phyloP scores from a whole-genome alignment of 2,888 invertebrate species.

The Macrophya annulata region DNA sequence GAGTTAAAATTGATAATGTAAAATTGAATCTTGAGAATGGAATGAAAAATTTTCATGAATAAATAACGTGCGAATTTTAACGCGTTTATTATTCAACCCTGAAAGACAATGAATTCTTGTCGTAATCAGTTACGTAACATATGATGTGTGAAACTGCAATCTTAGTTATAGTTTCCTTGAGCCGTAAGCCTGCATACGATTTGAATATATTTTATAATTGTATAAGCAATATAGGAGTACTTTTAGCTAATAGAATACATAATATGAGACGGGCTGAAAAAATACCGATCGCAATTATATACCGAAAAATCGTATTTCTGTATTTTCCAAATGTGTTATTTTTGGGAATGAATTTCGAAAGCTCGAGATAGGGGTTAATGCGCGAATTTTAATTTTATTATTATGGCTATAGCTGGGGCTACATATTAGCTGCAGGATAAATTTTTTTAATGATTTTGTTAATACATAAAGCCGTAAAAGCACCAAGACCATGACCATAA shows the following conservation, averaged over 20 bases:
- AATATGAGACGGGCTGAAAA: not conserved
- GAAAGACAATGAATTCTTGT: slow-evolving; percentile 23
- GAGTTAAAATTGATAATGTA: not conserved
- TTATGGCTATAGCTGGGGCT: not conserved
- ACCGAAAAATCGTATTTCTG: too few species aligned
- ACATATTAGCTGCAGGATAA: not conserved
- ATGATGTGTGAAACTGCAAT: slow-evolving; percentile 14
- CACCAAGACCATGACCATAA: slow-evolving; percentile 2
- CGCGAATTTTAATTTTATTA: not conserved
- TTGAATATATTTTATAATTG: not conserved
- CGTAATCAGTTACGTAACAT: slow-evolving; percentile 7
- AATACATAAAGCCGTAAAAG: slow-evolving; percentile 27
- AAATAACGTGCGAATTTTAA: not conserved
- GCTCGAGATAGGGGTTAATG: not conserved
- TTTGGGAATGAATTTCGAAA: too few species aligned
- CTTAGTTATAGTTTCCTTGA: slow-evolving; percentile 13
- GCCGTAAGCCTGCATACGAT: not conserved
- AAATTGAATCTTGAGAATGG: not conserved
- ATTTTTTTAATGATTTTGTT: not conserved
- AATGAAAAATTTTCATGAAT: not conserved
- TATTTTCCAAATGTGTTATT: too few species aligned
- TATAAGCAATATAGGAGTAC: not conserved
- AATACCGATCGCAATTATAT: too few species aligned
- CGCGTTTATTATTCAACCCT: slow-evolving; percentile 25
- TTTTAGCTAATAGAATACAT: not conserved